Evolutionary conservation across 2,888 invertebrate species (phyloP).

Genomic region (Sabatieria punctata): DNA sequence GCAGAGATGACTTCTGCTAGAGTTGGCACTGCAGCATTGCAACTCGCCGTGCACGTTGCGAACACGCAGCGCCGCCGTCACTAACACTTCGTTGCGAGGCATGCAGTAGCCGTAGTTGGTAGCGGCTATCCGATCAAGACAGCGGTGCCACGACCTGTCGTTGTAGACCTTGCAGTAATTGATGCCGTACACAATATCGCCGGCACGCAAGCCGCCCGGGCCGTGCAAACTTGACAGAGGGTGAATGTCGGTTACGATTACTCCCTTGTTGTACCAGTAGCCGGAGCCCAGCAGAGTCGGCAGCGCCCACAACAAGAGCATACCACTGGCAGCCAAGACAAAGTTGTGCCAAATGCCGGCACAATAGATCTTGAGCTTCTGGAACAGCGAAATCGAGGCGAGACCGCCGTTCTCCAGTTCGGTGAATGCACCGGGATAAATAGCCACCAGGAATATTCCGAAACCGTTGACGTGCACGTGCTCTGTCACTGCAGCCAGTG

Average conservation of each 20-base stretch:
- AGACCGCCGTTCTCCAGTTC: conserved; percentile 62
- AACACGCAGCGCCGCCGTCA: not conserved
- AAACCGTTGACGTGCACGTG: conserved; percentile 72
- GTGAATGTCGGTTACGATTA: conserved; percentile 52
- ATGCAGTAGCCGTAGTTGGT: conserved; percentile 31
- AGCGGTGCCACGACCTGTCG: conserved; percentile 48
- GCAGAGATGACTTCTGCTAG: conserved; percentile 50
- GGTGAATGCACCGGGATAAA: conserved; percentile 78
- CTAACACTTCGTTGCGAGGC: conserved; percentile 18
- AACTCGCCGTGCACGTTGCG: conserved; percentile 39
- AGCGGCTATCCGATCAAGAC: conserved; percentile 37
- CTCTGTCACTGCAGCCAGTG: conserved; percentile 73
- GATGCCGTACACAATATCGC: conserved; percentile 57
- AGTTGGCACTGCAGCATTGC: conserved; percentile 56
- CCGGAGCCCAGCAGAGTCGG: conserved; percentile 44
- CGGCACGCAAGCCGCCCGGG: conserved; percentile 39
- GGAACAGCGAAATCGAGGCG: conserved; percentile 48
- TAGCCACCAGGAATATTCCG: conserved; percentile 61
- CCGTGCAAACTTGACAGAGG: conserved; percentile 33
- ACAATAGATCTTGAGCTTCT: conserved; percentile 58
- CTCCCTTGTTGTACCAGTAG: conserved; percentile 44
- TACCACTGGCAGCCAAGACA: conserved; percentile 52
- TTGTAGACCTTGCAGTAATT: conserved; percentile 49
- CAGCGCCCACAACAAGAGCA: conserved; percentile 48
- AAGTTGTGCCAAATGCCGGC: conserved; percentile 94